These are phyloP conservation scores for Liparis tanakae DNA, from an alignment of 2,797 vertebrate genomes.

Conservation along the genomic window DNA sequence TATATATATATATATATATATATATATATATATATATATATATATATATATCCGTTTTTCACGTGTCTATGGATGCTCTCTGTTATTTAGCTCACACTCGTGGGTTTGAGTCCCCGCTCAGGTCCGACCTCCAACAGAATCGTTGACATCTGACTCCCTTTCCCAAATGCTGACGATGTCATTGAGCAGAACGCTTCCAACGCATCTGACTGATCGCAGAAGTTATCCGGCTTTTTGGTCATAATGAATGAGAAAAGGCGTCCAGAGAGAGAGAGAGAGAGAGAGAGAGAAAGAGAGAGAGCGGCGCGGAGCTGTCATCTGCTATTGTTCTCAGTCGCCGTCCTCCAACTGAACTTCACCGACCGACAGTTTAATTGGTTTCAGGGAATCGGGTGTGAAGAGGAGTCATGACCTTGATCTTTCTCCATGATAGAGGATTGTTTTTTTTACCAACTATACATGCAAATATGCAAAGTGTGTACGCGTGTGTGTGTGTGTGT, in stretches of 20 bases:
- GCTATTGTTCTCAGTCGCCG: slow-evolving; percentile 77
- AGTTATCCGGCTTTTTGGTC: slow-evolving; percentile 71
- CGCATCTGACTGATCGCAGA: slow-evolving; percentile 75
- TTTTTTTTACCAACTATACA: slow-evolving; percentile 74
- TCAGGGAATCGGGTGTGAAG: slow-evolving; percentile 81
- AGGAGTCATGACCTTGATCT: slow-evolving; percentile 86
- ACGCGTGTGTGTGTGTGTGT: slow-evolving; percentile 59
- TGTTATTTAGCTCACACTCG: slow-evolving; percentile 17
- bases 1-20: too few relatives aligned
- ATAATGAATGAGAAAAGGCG: slow-evolving; percentile 78
- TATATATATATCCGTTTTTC: too few relatives aligned
- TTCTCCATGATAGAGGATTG: slow-evolving; percentile 78
- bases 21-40: too few relatives aligned
- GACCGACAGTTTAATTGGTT: slow-evolving; percentile 84
- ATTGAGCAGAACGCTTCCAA: slow-evolving; percentile 53
- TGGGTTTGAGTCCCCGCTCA: slow-evolving; percentile 46
- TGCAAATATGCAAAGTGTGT: slow-evolving; percentile 75
- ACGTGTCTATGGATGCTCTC: not conserved
- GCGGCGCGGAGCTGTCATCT: slow-evolving; percentile 71
- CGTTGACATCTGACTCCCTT: slow-evolving; percentile 58
- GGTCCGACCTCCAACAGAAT: slow-evolving; percentile 57
- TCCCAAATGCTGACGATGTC: slow-evolving; percentile 60
- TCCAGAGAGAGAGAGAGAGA: slow-evolving; percentile 62
- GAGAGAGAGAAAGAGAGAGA: slow-evolving; percentile 64
- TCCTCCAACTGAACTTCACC: slow-evolving; percentile 85